Percentiles rank a stretch among this genome's conserved stretches.
Evolutionary conservation across 2,113 vertebrate genomes (phyloP).

Genomic region (Sclerurus mexicanus): DNA sequence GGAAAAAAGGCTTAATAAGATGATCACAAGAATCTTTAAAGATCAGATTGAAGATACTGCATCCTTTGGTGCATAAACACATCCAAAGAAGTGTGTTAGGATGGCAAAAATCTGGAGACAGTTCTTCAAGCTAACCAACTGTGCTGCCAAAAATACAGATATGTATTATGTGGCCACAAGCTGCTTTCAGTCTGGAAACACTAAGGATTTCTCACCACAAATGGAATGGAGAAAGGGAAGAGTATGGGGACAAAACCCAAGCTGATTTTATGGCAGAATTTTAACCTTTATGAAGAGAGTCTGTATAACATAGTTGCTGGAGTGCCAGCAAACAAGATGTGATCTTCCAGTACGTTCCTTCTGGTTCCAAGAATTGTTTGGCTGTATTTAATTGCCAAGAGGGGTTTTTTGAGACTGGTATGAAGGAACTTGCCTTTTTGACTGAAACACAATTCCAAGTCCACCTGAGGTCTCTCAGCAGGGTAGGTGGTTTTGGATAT

Average conservation of each 20-base stretch:
- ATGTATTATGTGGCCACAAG: accelerated
- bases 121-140: background rate
- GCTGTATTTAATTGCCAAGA: background rate
- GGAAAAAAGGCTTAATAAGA: background rate
- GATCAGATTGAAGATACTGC: background rate
- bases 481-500: background rate
- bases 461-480: background rate
- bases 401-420: background rate
- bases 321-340: background rate
- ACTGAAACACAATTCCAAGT: background rate
- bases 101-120: background rate
- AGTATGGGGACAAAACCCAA: background rate
- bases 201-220: background rate
- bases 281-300: background rate
- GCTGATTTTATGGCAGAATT: background rate
- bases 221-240: background rate
- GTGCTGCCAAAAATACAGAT: background rate
- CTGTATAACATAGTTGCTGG: background rate
- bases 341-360: background rate
- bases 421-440: background rate
- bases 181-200: background rate
- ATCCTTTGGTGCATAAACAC: background rate
- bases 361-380: background rate
- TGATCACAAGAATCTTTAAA: background rate
- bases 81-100: background rate